These are phyloP conservation scores for Leptinotarsa haldemani DNA, from an alignment of 2,888 invertebrate genomes.

Conservation along the genomic window DNA sequence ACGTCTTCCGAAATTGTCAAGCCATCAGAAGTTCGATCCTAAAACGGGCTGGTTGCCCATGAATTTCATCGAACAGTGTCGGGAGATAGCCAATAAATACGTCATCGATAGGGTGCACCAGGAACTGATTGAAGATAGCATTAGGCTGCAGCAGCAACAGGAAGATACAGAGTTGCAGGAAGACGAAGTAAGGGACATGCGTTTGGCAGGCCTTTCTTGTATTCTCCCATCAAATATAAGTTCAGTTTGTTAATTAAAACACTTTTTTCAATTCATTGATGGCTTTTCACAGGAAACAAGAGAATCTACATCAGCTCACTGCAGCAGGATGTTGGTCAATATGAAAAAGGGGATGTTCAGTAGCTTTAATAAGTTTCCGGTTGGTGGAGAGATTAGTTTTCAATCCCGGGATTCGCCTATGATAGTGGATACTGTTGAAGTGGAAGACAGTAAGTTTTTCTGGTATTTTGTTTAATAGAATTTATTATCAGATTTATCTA, in stretches of 20 bases:
- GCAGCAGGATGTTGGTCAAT: conserved; percentile 54
- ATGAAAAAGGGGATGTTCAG: conserved; percentile 52
- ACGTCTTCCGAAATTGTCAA: conserved; percentile 72
- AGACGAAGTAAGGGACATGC: conserved; percentile 11
- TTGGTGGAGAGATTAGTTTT: conserved; percentile 22
- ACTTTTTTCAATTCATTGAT: neutral
- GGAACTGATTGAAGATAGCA: conserved; percentile 51
- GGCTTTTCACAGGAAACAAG: neutral
- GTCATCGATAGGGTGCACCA: conserved; percentile 53
- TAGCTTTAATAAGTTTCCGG: conserved; percentile 31
- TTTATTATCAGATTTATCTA: too few species aligned
- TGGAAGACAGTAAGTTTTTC: conserved; percentile 46
- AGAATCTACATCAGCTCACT: conserved; percentile 41
- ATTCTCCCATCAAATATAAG: neutral
- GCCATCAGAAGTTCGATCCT: conserved; percentile 75
- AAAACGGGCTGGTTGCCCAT: conserved; percentile 84
- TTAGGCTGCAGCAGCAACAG: conserved; percentile 34
- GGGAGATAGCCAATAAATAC: conserved; percentile 76
- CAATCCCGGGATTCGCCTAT: conserved; percentile 3
- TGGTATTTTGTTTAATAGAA: too few species aligned
- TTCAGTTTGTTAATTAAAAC: neutral
- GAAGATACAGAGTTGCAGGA: conserved; percentile 19
- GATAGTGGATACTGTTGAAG: conserved; percentile 46
- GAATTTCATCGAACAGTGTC: conserved; percentile 76
- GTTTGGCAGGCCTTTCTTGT: neutral